phyloP scores from a whole-genome alignment of 2,797 vertebrate genomes.

The Muscicapa comitata region DNA sequence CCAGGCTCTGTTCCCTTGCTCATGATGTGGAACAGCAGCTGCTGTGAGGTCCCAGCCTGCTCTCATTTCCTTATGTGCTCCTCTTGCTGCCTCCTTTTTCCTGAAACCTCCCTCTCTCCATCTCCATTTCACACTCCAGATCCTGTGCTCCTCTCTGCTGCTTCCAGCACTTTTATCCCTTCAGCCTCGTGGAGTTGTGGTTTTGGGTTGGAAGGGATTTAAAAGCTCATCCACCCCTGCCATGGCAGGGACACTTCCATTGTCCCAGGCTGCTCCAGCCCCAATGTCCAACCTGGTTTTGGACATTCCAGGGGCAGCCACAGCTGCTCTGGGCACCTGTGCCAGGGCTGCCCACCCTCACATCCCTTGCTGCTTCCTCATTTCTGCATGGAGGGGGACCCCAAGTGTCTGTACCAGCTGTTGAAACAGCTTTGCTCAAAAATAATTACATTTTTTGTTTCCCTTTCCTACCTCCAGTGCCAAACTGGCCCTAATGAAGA shows the following conservation, averaged over 20 bases:
- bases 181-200: not conserved
- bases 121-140: not conserved
- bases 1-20: not conserved
- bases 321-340: not conserved
- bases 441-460: accelerated
- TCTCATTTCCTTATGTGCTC: not conserved
- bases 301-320: not conserved
- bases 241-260: not conserved
- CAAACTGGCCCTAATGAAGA: not conserved
- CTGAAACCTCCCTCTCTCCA: not conserved
- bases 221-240: too few relatives aligned
- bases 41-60: not conserved
- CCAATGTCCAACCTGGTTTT: accelerated
- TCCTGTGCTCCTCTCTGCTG: not conserved
- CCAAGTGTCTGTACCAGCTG: accelerated
- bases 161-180: accelerated
- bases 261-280: not conserved
- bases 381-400: accelerated
- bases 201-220: not conserved
- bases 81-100: not conserved
- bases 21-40: not conserved
- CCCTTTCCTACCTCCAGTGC: not conserved
- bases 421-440: not conserved
- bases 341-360: accelerated
- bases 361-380: not conserved